Conservation (phyloP, 2,888 invertebrate genomes). For the Liodrosophila aerea region DNA sequence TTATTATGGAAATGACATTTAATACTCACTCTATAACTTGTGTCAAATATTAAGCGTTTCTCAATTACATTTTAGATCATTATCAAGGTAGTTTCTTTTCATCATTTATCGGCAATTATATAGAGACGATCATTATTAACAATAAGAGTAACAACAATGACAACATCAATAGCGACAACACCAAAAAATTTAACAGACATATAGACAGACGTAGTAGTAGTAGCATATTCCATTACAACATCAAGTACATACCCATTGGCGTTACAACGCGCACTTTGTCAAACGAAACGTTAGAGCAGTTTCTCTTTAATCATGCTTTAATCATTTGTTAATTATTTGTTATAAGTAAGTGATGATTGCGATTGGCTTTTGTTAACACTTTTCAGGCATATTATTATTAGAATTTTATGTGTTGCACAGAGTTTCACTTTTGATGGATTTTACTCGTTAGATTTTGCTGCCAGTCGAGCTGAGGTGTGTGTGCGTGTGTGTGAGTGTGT, state of each 20-base stretch:
- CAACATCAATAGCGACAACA: constrained; percentile 43
- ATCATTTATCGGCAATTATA: constrained; percentile 26
- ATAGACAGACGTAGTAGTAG: constrained; percentile 44
- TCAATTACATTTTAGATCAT: no score
- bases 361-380: constrained; percentile 33
- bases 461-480: constrained; percentile 7
- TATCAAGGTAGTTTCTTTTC: no score
- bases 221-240: constrained; percentile 79
- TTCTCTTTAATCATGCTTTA: constrained; percentile 3
- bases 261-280: constrained; percentile 42
- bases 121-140: constrained; percentile 16
- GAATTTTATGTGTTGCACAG: constrained; percentile 37
- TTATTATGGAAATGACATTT: not conserved
- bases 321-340: constrained; percentile 6
- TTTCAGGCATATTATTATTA: constrained; percentile 23
- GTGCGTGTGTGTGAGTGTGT: constrained; percentile 29
- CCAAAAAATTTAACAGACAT: constrained; percentile 63
- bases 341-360: constrained; percentile 1
- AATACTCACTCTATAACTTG: constrained; percentile 41
- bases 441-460: constrained; percentile 3
- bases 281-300: constrained; percentile 13
- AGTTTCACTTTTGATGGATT: constrained; percentile 59
- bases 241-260: constrained; percentile 79
- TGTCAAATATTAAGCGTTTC: constrained; percentile 11
- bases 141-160: not conserved